Evolutionary conservation across 92 coral and sea anemone genomes (phyloP), one percentile per base, ranked within the genome.

Genomic region (Zoanthus solanderi): DNA sequence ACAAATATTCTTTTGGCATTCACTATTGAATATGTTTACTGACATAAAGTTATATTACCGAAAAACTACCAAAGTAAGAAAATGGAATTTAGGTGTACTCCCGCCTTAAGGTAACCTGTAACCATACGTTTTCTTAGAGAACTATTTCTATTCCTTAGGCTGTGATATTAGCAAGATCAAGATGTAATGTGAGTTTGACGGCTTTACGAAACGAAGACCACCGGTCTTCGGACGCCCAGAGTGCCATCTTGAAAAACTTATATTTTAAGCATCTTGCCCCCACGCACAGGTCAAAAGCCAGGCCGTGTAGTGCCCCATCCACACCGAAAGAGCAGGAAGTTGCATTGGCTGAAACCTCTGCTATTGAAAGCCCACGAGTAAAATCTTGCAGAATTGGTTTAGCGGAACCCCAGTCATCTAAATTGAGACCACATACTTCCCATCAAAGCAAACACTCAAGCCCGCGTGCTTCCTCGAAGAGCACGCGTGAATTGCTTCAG

Each of bases 151-250:
- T 44, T 47, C 67, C 42, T 71, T 52, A 93, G 93, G 94, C 98
- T 61, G 90, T 94, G 48, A 94, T 94, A 61, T 78, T 90, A 63
- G 94, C 98, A 50, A 90, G 98, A 45, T 69, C 98, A 63, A 87
- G 94, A 79, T 87, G 90, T 15, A 93, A 91, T 83, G 95, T 94
- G 71, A 94, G 98, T 69, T 90, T 94, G 28, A 93, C 95, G 44
- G 98, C 95, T 0, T 92, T 92, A 23, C 84, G 98, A 91, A 89
- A 76, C 71, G 94, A 91, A 71, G 77, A 50, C 48, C 79, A 50
- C 48, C 79, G 80, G 50, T 72, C 82, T 9, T 78, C 83, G 14
- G 56, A 42, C 16, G 46, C 13, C 10, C 69, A 7, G 13, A 67
- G 61, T 74, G 57, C 54, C 8, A 13, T 58, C 50, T 65, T 58